phyloP scores from a whole-genome alignment of 2,113 vertebrate species.

The Melanerpes formicivorus region DNA sequence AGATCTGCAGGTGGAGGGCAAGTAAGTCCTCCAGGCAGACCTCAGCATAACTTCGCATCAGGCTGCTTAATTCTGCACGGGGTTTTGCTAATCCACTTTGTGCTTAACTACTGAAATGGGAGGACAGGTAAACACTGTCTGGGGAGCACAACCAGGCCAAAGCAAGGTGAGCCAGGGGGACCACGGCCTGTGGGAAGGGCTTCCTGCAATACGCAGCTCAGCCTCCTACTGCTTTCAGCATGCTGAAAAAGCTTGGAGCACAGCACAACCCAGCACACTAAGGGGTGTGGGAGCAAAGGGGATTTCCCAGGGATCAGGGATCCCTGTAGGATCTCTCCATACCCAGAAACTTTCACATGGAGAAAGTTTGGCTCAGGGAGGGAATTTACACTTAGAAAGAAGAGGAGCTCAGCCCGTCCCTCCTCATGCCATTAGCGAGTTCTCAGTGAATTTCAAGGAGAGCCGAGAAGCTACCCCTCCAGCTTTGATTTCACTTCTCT shows the following conservation, averaged over 20 bases:
- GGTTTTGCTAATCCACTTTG: conserved; percentile 43
- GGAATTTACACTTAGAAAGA: conserved; percentile 7
- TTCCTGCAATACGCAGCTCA: neutral
- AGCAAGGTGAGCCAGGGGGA: conserved; percentile 9
- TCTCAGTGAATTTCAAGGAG: conserved; percentile 33
- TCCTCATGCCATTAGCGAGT: neutral
- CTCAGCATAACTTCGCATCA: neutral
- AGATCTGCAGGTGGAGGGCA: neutral
- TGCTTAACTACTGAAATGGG: neutral
- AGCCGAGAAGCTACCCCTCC: conserved; percentile 1
- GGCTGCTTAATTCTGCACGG: conserved; percentile 23
- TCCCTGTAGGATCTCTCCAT: conserved; percentile 19
- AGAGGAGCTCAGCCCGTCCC: neutral
- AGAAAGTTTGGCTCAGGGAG: conserved; percentile 17
- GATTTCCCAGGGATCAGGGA: conserved; percentile 45
- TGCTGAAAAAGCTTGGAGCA: too few relatives aligned
- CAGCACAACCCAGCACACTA: too few relatives aligned
- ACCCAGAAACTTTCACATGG: conserved; percentile 6
- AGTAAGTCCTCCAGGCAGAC: neutral
- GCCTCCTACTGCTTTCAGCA: neutral
- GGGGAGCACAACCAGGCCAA: neutral
- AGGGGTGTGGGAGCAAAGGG: conserved; percentile 35
- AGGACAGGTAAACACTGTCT: neutral
- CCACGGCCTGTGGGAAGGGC: neutral
- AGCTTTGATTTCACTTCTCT: conserved; percentile 9